These are phyloP conservation scores for Noctua fimbriata DNA, from an alignment of 2,888 invertebrate genomes.

Conservation along the genomic window DNA sequence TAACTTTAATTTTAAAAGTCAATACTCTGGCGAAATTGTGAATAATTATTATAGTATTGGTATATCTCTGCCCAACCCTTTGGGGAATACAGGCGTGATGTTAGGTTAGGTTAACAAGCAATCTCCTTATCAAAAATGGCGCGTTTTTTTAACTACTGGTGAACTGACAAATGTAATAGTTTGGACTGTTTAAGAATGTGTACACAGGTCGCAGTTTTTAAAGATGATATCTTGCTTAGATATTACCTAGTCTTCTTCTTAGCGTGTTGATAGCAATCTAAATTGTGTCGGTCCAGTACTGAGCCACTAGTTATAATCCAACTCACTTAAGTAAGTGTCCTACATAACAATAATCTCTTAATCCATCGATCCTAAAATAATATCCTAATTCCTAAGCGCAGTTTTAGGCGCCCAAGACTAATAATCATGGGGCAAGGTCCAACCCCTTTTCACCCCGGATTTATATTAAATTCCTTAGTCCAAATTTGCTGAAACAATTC, in stretches of 20 bases:
- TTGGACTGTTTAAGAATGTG: background rate
- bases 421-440: conserved; percentile 83
- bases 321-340: background rate
- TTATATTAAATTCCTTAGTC: conserved; percentile 89
- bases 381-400: conserved; percentile 52
- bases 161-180: background rate
- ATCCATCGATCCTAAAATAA: background rate
- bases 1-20: background rate
- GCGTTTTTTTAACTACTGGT: background rate
- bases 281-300: too few relatives aligned
- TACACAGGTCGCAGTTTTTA: background rate
- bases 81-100: background rate
- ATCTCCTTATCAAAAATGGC: background rate
- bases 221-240: background rate
- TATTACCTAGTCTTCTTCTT: background rate
- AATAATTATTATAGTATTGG: background rate
- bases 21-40: background rate
- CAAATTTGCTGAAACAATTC: conserved; percentile 87
- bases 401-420: conserved; percentile 77
- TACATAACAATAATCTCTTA: background rate
- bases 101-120: background rate
- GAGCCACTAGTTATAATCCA: background rate
- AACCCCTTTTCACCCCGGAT: conserved; percentile 87
- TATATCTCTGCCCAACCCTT: background rate
- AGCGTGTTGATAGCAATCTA: too few relatives aligned